Evolutionary conservation across 2,888 invertebrate species (phyloP).

Genomic region (Drosophila rubida): DNA sequence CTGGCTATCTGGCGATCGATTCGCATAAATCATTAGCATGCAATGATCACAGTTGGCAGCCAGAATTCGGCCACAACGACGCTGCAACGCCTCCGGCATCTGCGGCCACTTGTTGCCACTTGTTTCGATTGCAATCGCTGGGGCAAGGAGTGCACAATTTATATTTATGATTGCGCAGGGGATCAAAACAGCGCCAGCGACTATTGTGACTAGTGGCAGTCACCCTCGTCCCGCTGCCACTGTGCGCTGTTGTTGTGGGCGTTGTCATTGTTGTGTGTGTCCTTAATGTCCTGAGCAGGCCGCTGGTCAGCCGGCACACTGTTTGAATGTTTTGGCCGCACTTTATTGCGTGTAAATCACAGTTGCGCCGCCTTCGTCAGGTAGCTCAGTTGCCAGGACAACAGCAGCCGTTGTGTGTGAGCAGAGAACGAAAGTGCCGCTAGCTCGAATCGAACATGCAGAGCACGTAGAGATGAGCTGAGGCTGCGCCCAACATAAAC

Average conservation of each 20-base stretch:
- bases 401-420: too few species aligned
- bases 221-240: too few species aligned
- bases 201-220: constrained; percentile 42
- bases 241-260: constrained; percentile 72
- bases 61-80: neutral
- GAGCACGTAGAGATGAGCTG: constrained; percentile 61
- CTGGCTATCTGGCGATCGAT: too few species aligned
- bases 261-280: constrained; percentile 56
- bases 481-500: constrained; percentile 49
- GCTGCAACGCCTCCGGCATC: constrained; percentile 37
- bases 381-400: constrained; percentile 37
- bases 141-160: constrained; percentile 8
- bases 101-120: constrained; percentile 40
- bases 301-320: constrained; percentile 49
- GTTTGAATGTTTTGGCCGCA: constrained; percentile 39
- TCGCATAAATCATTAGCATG: neutral
- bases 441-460: constrained; percentile 64
- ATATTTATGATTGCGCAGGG: constrained; percentile 48
- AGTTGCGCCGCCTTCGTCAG: constrained; percentile 30
- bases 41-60: constrained; percentile 22
- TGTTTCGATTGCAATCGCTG: constrained; percentile 39
- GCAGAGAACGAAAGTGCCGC: neutral
- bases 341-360: constrained; percentile 72
- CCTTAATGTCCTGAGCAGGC: constrained; percentile 43
- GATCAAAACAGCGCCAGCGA: constrained; percentile 30